Base-by-base conservation (phyloP, 2,888 invertebrate species). In the Himalopsyche japonica region DNA sequence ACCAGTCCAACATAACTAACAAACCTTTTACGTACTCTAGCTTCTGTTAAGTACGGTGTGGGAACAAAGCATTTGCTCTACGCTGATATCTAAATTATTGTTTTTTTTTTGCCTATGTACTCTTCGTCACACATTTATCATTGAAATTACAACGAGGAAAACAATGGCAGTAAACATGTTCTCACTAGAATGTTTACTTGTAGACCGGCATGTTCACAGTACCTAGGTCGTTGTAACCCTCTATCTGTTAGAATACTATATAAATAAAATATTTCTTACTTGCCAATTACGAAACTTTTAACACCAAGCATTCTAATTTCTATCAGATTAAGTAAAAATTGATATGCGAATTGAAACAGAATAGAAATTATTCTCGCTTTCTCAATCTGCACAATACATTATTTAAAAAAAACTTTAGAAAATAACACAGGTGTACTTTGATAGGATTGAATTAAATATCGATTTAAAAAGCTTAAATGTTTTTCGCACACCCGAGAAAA, bases 61-160 rank as follows among this genome's bases (percentile, higher is more conserved):
- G 76, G 82, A 82, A 82, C 82, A 48, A 43, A 43, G 30, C 82
- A 77, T 77, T 82, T 82, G 82, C 77, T 76, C 30, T 30, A n/a
- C 7, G 47, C 82, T 70, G 82, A 82, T 82, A 82, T 82, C 82
- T 81, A 70, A 82, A 82, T 82, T 57, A 57, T 57, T 43, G 43
- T 43, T 43, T 20, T 57, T 49, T 48, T 82, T 82, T 82, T 82
- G 82, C 82, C 76, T 81, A 76, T 76, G 70, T 70, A 64, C 27
- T 76, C 76, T 82, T 82, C 82, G 82, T 57, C 57, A 57, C 76
- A 77, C 82, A 82, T 77, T 77, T 47, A 82, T 82, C 82, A 76
- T 76, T 37, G 37, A 32, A 76, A 76, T 32, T 37, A 76, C 77
- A 32, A n/a, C 77, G 20, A 6, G 57, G 57, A n/a, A 57, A 57